A percentile compares a stretch with the other conserved stretches of the same genome.
Conservation (phyloP, 2,113 vertebrate species). For the Addax nasomaculatus region DNA sequence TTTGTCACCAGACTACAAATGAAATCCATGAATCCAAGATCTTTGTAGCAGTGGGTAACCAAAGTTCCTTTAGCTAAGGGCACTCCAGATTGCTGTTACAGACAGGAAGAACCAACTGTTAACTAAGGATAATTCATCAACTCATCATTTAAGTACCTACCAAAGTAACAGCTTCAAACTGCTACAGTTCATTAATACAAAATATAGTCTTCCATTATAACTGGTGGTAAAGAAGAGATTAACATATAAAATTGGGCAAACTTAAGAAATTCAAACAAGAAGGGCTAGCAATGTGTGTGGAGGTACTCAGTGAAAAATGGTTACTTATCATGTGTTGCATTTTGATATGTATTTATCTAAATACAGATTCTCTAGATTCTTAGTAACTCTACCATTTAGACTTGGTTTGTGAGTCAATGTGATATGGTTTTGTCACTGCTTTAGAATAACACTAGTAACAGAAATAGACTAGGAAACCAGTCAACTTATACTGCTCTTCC, state of each 20-base stretch:
- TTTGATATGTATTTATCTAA: not conserved
- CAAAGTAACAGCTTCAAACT: not conserved
- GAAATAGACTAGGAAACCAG: not conserved
- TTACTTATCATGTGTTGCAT: not conserved
- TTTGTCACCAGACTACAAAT: slow-evolving; percentile 91
- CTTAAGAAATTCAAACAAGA: not conserved
- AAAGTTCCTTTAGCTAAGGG: slow-evolving; percentile 90
- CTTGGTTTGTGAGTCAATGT: not conserved
- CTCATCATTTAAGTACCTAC: not conserved
- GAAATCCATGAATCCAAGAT: slow-evolving; percentile 97
- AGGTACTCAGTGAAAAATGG: not conserved
- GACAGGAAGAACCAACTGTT: not conserved
- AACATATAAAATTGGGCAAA: not conserved
- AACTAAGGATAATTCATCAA: not conserved
- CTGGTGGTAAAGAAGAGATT: not conserved
- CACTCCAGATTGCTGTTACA: slow-evolving; percentile 89
- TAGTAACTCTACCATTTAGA: not conserved
- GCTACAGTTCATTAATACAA: not conserved
- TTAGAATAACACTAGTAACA: not conserved
- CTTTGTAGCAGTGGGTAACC: slow-evolving; percentile 93
- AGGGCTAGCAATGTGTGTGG: not conserved
- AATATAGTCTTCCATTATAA: not conserved
- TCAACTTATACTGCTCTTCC: not conserved
- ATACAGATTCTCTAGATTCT: not conserved
- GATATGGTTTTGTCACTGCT: not conserved